Conservation (phyloP, 2,888 invertebrate species). For the Silvanus unidentatus region DNA sequence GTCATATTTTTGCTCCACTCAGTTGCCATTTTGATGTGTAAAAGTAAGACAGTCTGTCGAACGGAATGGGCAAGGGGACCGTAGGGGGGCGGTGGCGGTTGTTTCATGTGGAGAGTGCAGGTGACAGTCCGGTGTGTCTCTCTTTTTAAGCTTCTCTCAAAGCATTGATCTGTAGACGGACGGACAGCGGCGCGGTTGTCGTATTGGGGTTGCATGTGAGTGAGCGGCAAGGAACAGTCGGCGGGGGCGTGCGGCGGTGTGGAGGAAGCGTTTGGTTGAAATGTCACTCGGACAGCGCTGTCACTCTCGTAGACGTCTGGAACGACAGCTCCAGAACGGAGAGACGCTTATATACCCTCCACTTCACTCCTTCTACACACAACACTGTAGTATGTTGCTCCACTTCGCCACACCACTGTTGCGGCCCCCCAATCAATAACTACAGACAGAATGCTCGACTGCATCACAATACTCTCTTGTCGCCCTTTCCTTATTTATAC, state of each 20-base stretch:
- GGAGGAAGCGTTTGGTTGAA: constrained; percentile 8
- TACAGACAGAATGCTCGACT: constrained; percentile 8
- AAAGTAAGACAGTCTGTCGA: too few species aligned
- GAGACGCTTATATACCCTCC: constrained; percentile 4
- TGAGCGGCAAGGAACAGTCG: constrained; percentile 8
- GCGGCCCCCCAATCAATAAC: constrained; percentile 10
- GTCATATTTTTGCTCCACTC: too few species aligned
- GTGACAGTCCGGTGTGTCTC: constrained; percentile 30
- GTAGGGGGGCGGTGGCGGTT: too few species aligned
- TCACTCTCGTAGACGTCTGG: constrained; percentile 39
- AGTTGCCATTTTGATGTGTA: too few species aligned
- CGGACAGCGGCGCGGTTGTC: constrained; percentile 17
- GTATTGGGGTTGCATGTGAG: constrained; percentile 17
- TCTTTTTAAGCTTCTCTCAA: constrained; percentile 28
- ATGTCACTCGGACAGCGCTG: constrained; percentile 38
- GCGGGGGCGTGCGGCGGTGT: constrained; percentile 1
- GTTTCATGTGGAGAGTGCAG: constrained; percentile 24
- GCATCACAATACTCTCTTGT: constrained; percentile 13
- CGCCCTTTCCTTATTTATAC: constrained; percentile 1
- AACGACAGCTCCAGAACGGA: constrained; percentile 11
- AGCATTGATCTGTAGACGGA: constrained; percentile 32
- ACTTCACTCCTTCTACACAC: constrained; percentile 2
- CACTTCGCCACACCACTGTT: background rate
- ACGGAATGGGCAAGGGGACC: too few species aligned
- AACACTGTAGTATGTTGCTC: background rate